These are phyloP conservation scores for Nicator chloris DNA, from an alignment of 2,113 vertebrate species.

Conservation along the genomic window DNA sequence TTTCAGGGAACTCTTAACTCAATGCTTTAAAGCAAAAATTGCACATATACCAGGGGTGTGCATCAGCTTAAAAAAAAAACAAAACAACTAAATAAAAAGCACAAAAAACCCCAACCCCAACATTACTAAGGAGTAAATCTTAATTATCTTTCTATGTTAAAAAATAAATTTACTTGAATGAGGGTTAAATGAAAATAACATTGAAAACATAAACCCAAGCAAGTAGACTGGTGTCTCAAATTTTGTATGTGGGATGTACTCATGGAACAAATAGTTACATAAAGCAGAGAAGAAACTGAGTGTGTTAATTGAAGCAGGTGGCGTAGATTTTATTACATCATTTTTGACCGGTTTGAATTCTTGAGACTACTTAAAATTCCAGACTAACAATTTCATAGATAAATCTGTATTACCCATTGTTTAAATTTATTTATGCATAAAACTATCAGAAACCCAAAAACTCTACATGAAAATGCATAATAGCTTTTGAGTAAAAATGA, in stretches of 20 bases:
- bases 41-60: not conserved
- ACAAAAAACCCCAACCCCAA: rapidly evolving
- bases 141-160: not conserved
- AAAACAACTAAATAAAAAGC: no score
- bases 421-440: constrained; percentile 21
- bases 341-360: not conserved
- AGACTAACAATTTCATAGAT: constrained; percentile 10
- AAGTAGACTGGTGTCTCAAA: not conserved
- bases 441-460: not conserved
- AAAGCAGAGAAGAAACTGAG: not conserved
- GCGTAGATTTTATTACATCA: not conserved
- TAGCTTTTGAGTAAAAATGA: not conserved
- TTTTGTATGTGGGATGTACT: not conserved
- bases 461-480: not conserved
- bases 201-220: not conserved
- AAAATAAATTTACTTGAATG: not conserved
- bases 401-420: constrained; percentile 6
- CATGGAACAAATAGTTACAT: not conserved
- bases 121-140: not conserved
- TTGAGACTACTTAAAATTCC: constrained; percentile 15
- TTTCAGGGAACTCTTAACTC: not conserved
- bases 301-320: constrained; percentile 22
- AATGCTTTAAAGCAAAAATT: not conserved
- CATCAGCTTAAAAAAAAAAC: not conserved
- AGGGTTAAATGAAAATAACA: not conserved